Conservation (phyloP, 2,113 vertebrate genomes). For the Todiramphus saurophagus region DNA sequence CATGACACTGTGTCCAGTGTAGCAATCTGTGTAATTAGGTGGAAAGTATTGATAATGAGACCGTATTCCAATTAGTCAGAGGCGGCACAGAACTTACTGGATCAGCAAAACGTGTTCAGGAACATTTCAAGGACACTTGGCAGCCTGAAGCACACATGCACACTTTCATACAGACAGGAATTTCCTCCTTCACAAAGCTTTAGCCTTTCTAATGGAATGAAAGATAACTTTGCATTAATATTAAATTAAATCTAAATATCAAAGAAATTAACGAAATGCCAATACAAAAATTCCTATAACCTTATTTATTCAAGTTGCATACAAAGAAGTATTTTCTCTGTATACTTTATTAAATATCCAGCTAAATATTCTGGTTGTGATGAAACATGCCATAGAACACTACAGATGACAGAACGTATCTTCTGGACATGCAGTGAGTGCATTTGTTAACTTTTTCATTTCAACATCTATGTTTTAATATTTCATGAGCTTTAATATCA, state of each 20-base stretch:
- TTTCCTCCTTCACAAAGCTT: background rate
- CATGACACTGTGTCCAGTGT: background rate
- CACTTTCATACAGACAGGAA: background rate
- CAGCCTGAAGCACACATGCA: background rate
- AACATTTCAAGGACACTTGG: background rate
- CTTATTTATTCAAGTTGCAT: background rate
- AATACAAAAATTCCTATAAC: background rate
- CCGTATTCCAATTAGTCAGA: background rate
- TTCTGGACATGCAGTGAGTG: background rate
- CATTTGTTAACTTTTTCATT: background rate
- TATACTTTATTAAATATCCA: background rate
- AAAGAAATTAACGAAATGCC: background rate
- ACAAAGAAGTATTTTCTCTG: background rate
- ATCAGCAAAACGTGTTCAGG: background rate
- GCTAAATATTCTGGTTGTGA: background rate
- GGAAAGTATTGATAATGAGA: conserved; percentile 10
- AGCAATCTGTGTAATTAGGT: conserved; percentile 3
- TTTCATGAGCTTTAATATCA: background rate
- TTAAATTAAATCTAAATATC: background rate
- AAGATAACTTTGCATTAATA: background rate
- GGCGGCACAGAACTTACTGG: background rate
- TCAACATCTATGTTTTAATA: background rate
- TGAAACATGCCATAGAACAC: background rate
- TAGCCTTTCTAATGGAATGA: background rate
- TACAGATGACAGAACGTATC: background rate